Conservation (phyloP, 2,888 invertebrate species). For the Eupithecia subfuscata region DNA sequence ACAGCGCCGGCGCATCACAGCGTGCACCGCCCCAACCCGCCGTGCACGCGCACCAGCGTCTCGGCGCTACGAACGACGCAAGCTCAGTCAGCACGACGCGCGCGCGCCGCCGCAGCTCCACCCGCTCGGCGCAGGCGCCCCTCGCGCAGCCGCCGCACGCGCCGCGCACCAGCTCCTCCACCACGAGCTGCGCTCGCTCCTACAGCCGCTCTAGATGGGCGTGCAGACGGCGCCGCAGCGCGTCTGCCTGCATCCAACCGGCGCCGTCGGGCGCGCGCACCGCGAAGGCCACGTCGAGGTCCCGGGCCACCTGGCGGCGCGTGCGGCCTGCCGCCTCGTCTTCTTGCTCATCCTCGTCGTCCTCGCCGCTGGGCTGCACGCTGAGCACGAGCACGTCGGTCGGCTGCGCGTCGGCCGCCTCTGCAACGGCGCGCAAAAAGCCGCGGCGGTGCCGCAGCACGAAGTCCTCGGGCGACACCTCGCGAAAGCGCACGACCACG, state of each 20-base stretch:
- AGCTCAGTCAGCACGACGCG: slow-evolving; percentile 67
- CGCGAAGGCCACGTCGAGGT: slow-evolving; percentile 94
- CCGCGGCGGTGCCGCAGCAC: slow-evolving; percentile 93
- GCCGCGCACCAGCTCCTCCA: slow-evolving; percentile 73
- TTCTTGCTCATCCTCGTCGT: slow-evolving; percentile 20
- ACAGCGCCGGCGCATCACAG: slow-evolving; percentile 87
- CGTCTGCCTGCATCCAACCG: slow-evolving; percentile 69
- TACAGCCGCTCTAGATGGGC: slow-evolving; percentile 74
- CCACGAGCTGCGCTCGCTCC: slow-evolving; percentile 74
- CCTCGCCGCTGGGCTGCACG: slow-evolving; percentile 86
- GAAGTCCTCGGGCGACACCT: slow-evolving; percentile 91
- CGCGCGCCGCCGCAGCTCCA: slow-evolving; percentile 50
- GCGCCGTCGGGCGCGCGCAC: slow-evolving; percentile 77
- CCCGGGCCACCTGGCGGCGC: slow-evolving; percentile 81
- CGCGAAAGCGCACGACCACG: slow-evolving; percentile 92
- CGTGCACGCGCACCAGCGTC: slow-evolving; percentile 91
- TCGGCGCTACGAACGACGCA: slow-evolving; percentile 69
- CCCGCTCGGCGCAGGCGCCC: slow-evolving; percentile 67
- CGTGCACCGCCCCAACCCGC: slow-evolving; percentile 92
- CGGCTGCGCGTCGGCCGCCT: slow-evolving; percentile 89
- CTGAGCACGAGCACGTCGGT: slow-evolving; percentile 94
- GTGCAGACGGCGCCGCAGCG: slow-evolving; percentile 72
- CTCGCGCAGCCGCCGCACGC: slow-evolving; percentile 72
- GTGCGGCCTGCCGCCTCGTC: slow-evolving; percentile 49
- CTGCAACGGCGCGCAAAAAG: slow-evolving; percentile 91